phyloP scores from a whole-genome alignment of 2,113 vertebrate species.

The Peucedramus taeniatus region DNA sequence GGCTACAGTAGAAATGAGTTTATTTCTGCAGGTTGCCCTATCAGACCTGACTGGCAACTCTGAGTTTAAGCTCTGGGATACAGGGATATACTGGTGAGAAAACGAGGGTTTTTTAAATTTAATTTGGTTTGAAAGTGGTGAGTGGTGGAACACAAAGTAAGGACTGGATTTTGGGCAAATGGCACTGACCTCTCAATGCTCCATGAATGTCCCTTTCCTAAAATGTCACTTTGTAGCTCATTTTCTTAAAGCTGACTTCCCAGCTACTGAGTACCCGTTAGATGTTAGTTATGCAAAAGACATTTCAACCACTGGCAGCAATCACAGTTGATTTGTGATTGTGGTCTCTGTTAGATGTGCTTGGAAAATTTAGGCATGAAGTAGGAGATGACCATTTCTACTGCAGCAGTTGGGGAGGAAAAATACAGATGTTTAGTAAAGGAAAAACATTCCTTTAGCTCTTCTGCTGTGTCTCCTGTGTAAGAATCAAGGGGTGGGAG shows the following conservation, averaged over 20 bases:
- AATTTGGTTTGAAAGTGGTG: neutral
- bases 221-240: neutral
- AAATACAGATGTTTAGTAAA: neutral
- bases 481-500: neutral
- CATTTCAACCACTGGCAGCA: neutral
- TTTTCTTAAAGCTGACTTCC: neutral
- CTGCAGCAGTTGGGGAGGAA: neutral
- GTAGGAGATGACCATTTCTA: neutral
- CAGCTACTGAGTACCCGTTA: neutral
- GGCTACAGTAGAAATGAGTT: neutral
- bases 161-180: neutral
- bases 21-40: neutral
- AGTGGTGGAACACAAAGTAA: neutral
- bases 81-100: neutral
- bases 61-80: neutral
- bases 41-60: neutral
- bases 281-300: neutral
- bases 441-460: neutral
- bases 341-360: neutral
- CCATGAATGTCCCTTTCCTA: fast-evolving
- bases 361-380: neutral
- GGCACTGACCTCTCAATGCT: neutral
- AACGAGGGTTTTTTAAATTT: neutral
- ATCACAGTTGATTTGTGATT: neutral
- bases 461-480: neutral